phyloP scores from a whole-genome alignment of 2,888 invertebrate genomes.

The Ophion obscuratus region DNA sequence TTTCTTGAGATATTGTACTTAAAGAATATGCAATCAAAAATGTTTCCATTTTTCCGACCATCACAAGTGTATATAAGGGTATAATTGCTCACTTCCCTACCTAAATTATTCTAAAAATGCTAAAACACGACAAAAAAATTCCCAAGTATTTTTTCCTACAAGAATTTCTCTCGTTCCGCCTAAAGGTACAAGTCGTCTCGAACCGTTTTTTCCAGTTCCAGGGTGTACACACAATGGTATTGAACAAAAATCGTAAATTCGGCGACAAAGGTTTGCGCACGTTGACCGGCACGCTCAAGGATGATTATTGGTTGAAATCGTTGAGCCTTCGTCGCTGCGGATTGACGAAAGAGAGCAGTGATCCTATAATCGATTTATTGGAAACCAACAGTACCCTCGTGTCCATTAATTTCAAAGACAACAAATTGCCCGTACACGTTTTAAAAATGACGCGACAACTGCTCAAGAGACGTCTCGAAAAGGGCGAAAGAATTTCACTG shows the following conservation, averaged over 20 bases:
- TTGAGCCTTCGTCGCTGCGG: slow-evolving; percentile 72
- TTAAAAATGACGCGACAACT: slow-evolving; percentile 57
- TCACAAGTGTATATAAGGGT: too few species aligned
- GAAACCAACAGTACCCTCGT: slow-evolving; percentile 68
- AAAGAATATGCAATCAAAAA: too few species aligned
- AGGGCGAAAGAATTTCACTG: slow-evolving; percentile 49
- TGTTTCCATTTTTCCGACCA: too few species aligned
- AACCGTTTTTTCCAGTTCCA: slow-evolving; percentile 56
- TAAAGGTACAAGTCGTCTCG: background rate
- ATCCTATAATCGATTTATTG: slow-evolving; percentile 67
- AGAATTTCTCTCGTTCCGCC: too few species aligned
- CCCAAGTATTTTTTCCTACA: too few species aligned
- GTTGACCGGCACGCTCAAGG: slow-evolving; percentile 63
- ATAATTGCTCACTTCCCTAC: too few species aligned
- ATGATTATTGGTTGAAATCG: slow-evolving; percentile 71
- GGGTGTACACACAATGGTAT: slow-evolving; percentile 69
- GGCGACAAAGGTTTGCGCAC: slow-evolving; percentile 66
- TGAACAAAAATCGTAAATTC: slow-evolving; percentile 71
- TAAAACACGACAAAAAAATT: too few species aligned
- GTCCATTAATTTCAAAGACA: slow-evolving; percentile 68
- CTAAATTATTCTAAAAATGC: too few species aligned
- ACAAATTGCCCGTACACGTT: slow-evolving; percentile 65
- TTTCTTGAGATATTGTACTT: too few species aligned
- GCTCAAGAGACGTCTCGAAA: slow-evolving; percentile 63
- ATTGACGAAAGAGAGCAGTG: slow-evolving; percentile 66